Evolutionary conservation across 2,113 vertebrate genomes (phyloP), one percentile per base, ranked within the genome.

Genomic region (Cromileptes altivelis): DNA sequence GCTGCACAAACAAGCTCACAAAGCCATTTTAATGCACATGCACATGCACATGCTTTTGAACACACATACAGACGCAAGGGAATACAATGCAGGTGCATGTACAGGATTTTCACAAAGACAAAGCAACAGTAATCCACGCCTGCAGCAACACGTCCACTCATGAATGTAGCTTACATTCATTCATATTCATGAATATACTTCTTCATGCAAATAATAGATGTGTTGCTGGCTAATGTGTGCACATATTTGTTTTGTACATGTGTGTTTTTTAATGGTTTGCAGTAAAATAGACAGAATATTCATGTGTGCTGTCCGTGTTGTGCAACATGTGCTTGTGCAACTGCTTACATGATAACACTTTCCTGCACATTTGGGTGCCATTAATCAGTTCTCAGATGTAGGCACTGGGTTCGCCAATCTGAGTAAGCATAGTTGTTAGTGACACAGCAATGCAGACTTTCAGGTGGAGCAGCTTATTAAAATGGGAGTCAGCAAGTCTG

Each of bases 391-490:
- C 11, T 70, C 11, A 69, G 9, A 71, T 27, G 11, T 7, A 37
- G 47, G 15, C 15, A 18, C 47, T 17, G 55, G 33, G 49, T 57
- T 61, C 55, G 6, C 5, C 27, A 8, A 15, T 21, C 23, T 68
- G 64, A 75, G 19, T 73, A 40, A 67, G 40, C 72, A 69, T 1
- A 6, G 1, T 19, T 67, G 21, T 71, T 3, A 75, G 50, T 53
- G 57, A 78, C 52, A 55, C 47, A 81, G 63, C 61, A 60, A 63
- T 78, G 78, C 30, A 61, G 75, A 56, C 61, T 70, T 88, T 86
- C 88, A 85, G 84, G 85, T 90, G 55, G 40, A 76, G 82, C 60
- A 42, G 3, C 85, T 81, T 82, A 77, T 83, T 53, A 76, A 68
- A 75, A 50, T 25, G 12, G 19, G 55, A 78, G 68, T 69, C 55